Evolutionary conservation across 2,113 vertebrate genomes (phyloP), one percentile per base, ranked within the genome.

Genomic region (Apeltes quadracus): DNA sequence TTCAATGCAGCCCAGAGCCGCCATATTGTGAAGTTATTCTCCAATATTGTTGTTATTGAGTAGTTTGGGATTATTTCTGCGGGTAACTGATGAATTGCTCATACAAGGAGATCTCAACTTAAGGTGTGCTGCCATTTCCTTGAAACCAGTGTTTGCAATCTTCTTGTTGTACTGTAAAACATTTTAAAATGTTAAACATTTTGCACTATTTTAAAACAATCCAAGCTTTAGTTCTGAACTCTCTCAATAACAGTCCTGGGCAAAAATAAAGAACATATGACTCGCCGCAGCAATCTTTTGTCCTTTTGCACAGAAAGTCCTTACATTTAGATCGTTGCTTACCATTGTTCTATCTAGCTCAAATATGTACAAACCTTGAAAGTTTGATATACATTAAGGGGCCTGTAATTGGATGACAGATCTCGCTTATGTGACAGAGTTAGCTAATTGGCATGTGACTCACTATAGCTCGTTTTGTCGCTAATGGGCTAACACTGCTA

Each of bases 1-100:
- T 44, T 63, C 69, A 50, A 59, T 67, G 38, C 41, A 38, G 59
- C 18, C 64, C 20, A 56, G 23, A 66, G n/a, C n/a, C 29, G 16
- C 23, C 15, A 34, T n/a, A 16, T 15, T 22, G 8, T 29, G 9
- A 34, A 22, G 32, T 34, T 34, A 34, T 34, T 34, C 22, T 53
- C 11, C 11, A 11, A 13, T 50, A n/a, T 23, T 43, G 41, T 27
- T 27, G 15, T 9, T 55, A 27, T 41, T 15, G 25, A 16, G 48
- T 32, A 13, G 55, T 20, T 36, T 53, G 39, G 3, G 7, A 50
- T 64, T 41, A 15, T 50, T 25, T 32, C 32, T 29, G 14, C 3
- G 16, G 13, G 22, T 9, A 59, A 34, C 39, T 1, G 7, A 50
- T 25, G 8, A 14, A 48, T 36, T 41, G 34, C 16, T 70, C 13